Evolutionary conservation across 2,888 invertebrate genomes (phyloP).

Genomic region (Sylvicola cinctus): DNA sequence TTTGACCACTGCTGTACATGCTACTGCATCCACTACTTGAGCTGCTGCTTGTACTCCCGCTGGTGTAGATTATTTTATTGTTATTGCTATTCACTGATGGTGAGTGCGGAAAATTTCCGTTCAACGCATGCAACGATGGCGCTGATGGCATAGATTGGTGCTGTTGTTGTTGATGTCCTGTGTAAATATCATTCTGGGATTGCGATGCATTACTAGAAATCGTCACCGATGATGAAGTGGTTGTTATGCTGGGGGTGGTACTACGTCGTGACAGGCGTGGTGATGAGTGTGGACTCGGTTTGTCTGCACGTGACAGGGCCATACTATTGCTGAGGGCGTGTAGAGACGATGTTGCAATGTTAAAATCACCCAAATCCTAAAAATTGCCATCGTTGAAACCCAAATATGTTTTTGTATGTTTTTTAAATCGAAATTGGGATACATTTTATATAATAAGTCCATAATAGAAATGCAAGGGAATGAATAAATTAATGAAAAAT

Average conservation of each 20-base stretch:
- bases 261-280: constrained; percentile 30
- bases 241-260: constrained; percentile 20
- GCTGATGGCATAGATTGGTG: constrained; percentile 1
- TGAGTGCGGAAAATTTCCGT: no score
- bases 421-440: no score
- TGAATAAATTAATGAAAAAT: no score
- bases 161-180: constrained; percentile 7
- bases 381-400: constrained; percentile 5
- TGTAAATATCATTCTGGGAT: not conserved
- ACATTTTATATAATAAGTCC: no score
- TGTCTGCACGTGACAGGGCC: constrained; percentile 19
- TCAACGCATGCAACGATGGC: no score
- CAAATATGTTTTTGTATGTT: not conserved
- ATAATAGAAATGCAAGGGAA: no score
- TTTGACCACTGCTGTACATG: not conserved
- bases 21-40: no score
- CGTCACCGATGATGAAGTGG: constrained; percentile 11
- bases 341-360: constrained; percentile 39
- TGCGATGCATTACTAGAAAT: not conserved
- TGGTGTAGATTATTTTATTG: no score
- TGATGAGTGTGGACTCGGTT: constrained; percentile 35
- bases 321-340: constrained; percentile 29
- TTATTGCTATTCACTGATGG: no score
- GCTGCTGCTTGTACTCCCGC: no score
- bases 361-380: constrained; percentile 39